Conservation (phyloP, 1,140 invertebrate species). For the Euura saliciscinereae region DNA sequence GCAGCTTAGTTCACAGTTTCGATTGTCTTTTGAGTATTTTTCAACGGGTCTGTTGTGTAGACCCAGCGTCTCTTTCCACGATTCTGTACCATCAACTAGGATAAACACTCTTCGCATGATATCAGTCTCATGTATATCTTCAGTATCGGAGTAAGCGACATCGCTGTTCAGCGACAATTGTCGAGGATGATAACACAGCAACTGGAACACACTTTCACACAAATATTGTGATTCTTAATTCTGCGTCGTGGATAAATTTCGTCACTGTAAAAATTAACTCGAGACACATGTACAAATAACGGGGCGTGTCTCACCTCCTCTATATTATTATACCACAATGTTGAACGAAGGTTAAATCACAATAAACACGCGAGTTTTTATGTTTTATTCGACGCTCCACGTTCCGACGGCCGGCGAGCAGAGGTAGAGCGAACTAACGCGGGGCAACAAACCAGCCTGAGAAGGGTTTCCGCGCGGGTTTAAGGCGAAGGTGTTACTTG, state of each 20-base stretch:
- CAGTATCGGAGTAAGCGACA: conserved; percentile 8
- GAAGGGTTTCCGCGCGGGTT: conserved; percentile 14
- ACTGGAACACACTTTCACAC: too few relatives aligned
- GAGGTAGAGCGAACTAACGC: too few relatives aligned
- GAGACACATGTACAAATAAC: too few relatives aligned
- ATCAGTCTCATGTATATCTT: conserved; percentile 10
- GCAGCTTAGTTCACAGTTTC: not conserved
- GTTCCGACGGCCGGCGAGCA: not conserved
- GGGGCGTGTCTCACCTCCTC: too few relatives aligned
- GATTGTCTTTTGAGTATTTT: not conserved
- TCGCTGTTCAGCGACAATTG: not conserved
- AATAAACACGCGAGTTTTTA: not conserved
- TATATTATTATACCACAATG: not conserved
- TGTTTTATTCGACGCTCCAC: not conserved
- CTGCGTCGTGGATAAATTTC: too few relatives aligned
- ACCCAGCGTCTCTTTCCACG: not conserved
- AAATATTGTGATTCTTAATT: too few relatives aligned
- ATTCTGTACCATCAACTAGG: too few relatives aligned
- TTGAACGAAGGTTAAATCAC: not conserved
- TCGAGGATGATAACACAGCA: too few relatives aligned
- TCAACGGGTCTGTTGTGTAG: not conserved
- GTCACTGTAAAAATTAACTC: too few relatives aligned
- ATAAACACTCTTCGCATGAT: not conserved
- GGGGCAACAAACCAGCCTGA: too few relatives aligned
- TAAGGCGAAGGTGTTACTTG: conserved; percentile 59